Base-by-base conservation (phyloP, 2,797 vertebrate genomes). In the Gouania willdenowi region DNA sequence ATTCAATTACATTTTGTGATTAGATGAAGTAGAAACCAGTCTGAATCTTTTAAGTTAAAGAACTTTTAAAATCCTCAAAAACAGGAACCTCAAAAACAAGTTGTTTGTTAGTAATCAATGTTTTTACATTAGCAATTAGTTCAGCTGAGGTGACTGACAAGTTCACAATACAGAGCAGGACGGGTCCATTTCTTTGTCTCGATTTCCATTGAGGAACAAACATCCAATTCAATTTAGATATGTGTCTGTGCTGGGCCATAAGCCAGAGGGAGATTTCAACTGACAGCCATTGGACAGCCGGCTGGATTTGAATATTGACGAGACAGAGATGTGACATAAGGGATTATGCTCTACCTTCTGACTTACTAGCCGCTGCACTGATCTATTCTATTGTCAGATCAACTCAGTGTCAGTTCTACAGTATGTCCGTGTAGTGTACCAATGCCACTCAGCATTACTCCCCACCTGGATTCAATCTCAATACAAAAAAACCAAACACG, bases 281-380 rank as follows among this genome's bases (percentile, higher is more conserved):
- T 86, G 83, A 86, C 86, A 83, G 79, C 81, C 83, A 81, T 82
- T 82, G 82, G 83, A 85, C 83, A 80, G 80, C 72, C 48, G 61
- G 73, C 50, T 57, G 77, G 70, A 87, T 87, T 83, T 87, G 85
- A 87, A 84, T 87, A 87, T 85, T 87, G 85, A 87, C 85, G 61
- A 87, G 80, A 84, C 79, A 73, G 80, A 75, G 71, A 81, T 77
- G 85, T 87, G 85, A 87, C 83, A 87, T 83, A 81, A 76, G 66
- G 77, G 82, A 87, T 87, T 84, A 87, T 79, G 77, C 79, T 84
- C 78, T 76, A 77, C 75, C 79, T 77, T 63, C 71, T 77, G 79
- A 82, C 76, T 84, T 74, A 68, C 75, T 81, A 62, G 77, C 79
- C 45, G 54, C 67, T 71, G 73, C 80, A 74, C 75, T 81, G 75